Evolutionary conservation across 2,113 vertebrate genomes (phyloP).

Genomic region (Emydocephalus ijimae): DNA sequence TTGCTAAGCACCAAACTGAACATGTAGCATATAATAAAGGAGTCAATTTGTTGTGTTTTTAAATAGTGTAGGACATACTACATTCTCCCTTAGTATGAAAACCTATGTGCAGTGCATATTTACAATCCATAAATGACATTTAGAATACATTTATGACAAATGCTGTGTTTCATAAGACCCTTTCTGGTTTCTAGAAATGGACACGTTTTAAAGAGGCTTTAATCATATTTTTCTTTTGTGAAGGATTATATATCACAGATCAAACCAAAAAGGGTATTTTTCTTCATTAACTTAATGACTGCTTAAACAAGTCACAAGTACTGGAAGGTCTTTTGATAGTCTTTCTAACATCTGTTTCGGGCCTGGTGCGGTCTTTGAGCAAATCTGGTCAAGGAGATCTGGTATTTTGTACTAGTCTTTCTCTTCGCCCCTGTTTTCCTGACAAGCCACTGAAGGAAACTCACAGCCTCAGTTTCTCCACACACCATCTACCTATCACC

Average conservation of each 20-base stretch:
- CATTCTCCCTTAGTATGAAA: conserved; percentile 66
- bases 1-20: not conserved
- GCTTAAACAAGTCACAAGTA: not conserved
- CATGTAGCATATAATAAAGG: conserved; percentile 3
- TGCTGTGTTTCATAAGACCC: conserved; percentile 13
- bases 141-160: conserved; percentile 56
- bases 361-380: not conserved
- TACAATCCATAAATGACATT: conserved; percentile 66
- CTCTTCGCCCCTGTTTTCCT: not conserved
- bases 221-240: not conserved
- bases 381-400: not conserved
- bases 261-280: not conserved
- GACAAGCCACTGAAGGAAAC: not conserved
- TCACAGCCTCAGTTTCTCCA: not conserved
- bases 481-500: not conserved
- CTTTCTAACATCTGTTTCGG: not conserved
- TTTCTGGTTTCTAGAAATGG: not conserved
- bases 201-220: not conserved
- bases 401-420: not conserved
- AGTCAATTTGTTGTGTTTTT: conserved; percentile 11
- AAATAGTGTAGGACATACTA: conserved; percentile 22
- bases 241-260: not conserved
- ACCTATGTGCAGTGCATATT: conserved; percentile 65
- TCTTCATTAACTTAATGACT: not conserved
- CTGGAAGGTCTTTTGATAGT: not conserved